Conservation (phyloP, 1,140 invertebrate species). For the Conus ventricosus region DNA sequence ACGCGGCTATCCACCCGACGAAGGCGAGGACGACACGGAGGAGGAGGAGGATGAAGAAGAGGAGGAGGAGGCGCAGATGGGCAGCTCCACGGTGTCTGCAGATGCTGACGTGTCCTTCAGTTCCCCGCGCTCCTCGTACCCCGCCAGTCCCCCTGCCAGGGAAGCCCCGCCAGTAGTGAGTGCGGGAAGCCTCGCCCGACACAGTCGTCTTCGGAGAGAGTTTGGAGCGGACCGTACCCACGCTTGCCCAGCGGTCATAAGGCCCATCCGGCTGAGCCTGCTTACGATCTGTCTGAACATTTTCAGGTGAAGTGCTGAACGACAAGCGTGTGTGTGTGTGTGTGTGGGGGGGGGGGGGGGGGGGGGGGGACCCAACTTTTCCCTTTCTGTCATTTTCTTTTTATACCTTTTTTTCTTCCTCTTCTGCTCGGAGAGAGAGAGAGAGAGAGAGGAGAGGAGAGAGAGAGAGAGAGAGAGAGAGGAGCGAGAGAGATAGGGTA, state of each 20-base stretch:
- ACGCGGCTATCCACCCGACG: neutral
- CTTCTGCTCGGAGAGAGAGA: no score
- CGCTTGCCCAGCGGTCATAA: neutral
- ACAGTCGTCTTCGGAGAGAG: neutral
- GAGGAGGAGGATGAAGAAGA: neutral
- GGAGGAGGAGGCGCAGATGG: neutral
- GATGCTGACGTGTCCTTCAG: neutral
- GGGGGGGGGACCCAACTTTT: no score
- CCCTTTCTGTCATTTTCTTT: no score
- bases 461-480: no score
- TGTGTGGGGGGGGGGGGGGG: no score
- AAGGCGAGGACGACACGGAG: neutral
- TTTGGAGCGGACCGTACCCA: no score
- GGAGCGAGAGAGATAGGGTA: no score
- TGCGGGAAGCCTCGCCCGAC: neutral
- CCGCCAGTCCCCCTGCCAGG: neutral
- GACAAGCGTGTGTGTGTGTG: no score
- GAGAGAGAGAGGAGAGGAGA: no score
- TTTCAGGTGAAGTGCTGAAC: neutral
- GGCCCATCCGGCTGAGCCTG: neutral
- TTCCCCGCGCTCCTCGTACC: neutral
- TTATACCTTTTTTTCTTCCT: no score
- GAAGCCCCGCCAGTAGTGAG: neutral
- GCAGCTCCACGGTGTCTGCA: neutral
- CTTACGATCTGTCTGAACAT: neutral